Conservation (phyloP, 1,140 invertebrate species). For the Zaprionus gabonicus region DNA sequence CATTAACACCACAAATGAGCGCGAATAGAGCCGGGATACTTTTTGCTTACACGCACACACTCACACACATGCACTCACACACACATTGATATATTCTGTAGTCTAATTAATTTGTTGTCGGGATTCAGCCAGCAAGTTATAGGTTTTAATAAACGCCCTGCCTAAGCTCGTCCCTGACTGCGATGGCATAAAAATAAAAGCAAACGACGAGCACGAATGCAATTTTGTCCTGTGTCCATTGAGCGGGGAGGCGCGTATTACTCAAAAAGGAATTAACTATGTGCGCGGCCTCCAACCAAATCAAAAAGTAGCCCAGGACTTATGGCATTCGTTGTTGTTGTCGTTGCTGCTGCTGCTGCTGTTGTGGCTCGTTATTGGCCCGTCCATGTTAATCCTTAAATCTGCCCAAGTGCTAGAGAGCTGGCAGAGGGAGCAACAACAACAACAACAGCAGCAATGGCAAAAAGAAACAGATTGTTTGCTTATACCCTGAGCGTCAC, state of each 20-base stretch:
- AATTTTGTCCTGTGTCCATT: constrained; percentile 67
- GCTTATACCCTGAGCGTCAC: constrained; percentile 35
- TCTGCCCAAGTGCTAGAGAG: constrained; percentile 74
- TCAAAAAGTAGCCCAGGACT: constrained; percentile 65
- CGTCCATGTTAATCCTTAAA: constrained; percentile 77
- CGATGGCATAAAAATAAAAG: constrained; percentile 62
- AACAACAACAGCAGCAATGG: not conserved
- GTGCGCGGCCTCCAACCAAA: constrained; percentile 39
- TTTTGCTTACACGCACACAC: not conserved
- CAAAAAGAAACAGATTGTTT: constrained; percentile 67
- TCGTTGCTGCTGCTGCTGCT: constrained; percentile 22
- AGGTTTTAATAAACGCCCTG: constrained; percentile 68
- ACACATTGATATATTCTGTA: constrained; percentile 13
- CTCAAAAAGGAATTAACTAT: constrained; percentile 82
- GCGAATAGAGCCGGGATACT: not conserved
- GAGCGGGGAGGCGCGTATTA: constrained; percentile 70
- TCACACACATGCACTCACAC: not conserved
- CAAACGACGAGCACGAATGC: constrained; percentile 62
- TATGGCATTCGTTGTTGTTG: constrained; percentile 50
- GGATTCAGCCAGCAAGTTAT: constrained; percentile 35
- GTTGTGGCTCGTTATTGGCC: constrained; percentile 45
- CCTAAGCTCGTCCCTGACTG: constrained; percentile 18
- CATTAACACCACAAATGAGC: constrained; percentile 31
- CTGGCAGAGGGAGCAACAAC: constrained; percentile 15
- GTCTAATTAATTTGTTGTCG: constrained; percentile 44